Evolutionary conservation across 2,797 vertebrate genomes (phyloP).

Genomic region (Periparus ater): DNA sequence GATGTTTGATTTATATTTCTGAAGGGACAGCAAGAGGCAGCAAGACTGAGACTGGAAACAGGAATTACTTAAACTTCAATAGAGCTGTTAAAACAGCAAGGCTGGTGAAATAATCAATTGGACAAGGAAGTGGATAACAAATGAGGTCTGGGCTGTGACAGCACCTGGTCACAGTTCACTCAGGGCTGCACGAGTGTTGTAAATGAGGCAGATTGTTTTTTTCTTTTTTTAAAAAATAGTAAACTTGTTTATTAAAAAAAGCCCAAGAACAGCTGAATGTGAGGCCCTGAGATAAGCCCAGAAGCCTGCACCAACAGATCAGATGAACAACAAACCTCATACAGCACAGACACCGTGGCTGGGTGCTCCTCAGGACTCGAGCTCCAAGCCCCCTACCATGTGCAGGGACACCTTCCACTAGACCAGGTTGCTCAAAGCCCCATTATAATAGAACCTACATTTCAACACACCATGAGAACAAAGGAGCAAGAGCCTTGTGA

Average conservation of each 20-base stretch:
- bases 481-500: not conserved
- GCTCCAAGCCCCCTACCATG: not conserved
- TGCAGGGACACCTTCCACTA: not conserved
- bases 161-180: not conserved
- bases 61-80: slow-evolving; percentile 6
- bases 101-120: not conserved
- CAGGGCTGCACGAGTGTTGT: not conserved
- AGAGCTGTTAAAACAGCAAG: not conserved
- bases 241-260: no score
- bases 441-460: not conserved
- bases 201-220: not conserved
- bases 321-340: no score
- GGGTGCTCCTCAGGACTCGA: no score
- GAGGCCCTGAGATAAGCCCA: no score
- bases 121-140: not conserved
- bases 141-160: not conserved
- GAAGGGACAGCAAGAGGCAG: not conserved
- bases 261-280: no score
- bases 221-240: no score
- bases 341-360: no score
- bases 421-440: not conserved
- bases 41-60: not conserved
- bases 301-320: no score
- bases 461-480: not conserved
- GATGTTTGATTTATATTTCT: slow-evolving; percentile 29